phyloP scores from a whole-genome alignment of 2,888 invertebrate genomes.

The Troides oblongomaculatus region DNA sequence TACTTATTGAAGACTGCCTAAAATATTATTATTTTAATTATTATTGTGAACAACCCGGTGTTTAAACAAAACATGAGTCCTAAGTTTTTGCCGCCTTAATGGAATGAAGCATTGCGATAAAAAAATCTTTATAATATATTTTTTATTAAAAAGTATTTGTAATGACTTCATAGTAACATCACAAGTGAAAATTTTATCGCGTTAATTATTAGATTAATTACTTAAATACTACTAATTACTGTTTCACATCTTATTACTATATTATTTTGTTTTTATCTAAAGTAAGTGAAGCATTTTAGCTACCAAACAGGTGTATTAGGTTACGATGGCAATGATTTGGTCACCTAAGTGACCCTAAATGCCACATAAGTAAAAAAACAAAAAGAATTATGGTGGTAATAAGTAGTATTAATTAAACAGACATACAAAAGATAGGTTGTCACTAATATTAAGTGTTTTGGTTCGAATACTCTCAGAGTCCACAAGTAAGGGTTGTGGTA shows the following conservation, averaged over 20 bases:
- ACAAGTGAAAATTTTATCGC: too few species aligned
- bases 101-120: too few species aligned
- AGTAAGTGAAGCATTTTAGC: neutral
- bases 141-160: too few species aligned
- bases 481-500: neutral
- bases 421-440: constrained; percentile 2
- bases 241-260: neutral
- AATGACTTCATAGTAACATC: too few species aligned
- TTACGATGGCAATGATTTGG: neutral
- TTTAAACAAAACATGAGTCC: too few species aligned
- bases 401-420: neutral
- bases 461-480: neutral
- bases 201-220: too few species aligned
- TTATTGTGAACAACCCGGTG: too few species aligned
- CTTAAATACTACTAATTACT: neutral
- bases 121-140: too few species aligned
- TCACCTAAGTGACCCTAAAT: neutral
- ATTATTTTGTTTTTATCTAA: neutral
- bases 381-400: neutral
- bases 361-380: neutral
- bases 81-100: too few species aligned
- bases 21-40: neutral
- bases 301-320: constrained; percentile 2
- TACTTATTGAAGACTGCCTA: neutral
- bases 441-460: constrained; percentile 2